Percentiles rank a stretch among this genome's conserved stretches.
phyloP scores from a whole-genome alignment of 2,797 vertebrate species.

The Mergus octosetaceus region DNA sequence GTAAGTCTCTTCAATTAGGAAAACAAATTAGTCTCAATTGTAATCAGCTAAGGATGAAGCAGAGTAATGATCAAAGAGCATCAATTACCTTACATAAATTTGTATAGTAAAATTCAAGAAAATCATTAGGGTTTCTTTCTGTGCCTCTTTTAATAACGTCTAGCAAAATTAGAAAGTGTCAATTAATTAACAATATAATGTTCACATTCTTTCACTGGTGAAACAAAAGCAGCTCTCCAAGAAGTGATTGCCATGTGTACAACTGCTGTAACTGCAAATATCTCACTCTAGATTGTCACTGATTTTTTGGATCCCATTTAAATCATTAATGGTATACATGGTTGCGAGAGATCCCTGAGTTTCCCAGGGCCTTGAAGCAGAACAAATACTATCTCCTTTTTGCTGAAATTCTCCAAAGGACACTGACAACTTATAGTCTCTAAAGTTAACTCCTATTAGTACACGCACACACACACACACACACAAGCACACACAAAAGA shows the following conservation, averaged over 20 bases:
- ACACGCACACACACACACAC: neutral
- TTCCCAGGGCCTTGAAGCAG: neutral
- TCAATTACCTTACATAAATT: neutral
- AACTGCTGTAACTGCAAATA: neutral
- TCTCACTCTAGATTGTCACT: neutral
- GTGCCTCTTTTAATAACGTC: neutral
- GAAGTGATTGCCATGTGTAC: neutral
- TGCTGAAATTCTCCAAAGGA: neutral
- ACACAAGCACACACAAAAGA: neutral
- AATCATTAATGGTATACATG: neutral
- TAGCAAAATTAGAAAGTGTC: neutral
- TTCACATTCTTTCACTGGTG: neutral
- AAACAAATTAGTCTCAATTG: slow-evolving; percentile 17
- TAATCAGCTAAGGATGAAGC: slow-evolving; percentile 9
- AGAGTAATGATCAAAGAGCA: slow-evolving; percentile 13
- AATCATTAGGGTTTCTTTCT: neutral
- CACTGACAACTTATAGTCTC: neutral
- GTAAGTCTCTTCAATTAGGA: neutral
- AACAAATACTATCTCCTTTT: neutral
- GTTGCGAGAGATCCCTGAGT: neutral
- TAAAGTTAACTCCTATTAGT: neutral
- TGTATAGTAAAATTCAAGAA: neutral
- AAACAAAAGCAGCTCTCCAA: neutral
- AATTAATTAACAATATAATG: neutral
- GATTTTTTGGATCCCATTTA: neutral